Evolutionary conservation across 1,140 invertebrate species (phyloP).

Genomic region (Protaetia brevitarsis): DNA sequence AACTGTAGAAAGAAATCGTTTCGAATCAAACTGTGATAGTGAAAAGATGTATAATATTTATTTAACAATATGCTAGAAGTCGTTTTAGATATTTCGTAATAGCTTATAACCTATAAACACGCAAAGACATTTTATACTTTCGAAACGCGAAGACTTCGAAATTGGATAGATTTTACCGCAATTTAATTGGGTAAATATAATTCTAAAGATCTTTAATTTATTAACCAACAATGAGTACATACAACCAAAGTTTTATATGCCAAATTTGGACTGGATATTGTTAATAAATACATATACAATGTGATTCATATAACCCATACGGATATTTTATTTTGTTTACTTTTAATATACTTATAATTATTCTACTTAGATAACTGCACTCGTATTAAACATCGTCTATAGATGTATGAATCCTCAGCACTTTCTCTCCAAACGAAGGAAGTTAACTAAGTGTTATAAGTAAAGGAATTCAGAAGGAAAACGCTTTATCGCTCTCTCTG

Average conservation of each 20-base stretch:
- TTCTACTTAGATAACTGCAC: background rate
- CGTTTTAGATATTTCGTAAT: background rate
- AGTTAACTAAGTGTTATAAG: too few species aligned
- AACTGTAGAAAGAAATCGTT: background rate
- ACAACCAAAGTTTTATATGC: too few species aligned
- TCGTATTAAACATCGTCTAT: background rate
- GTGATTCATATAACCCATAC: background rate
- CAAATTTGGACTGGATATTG: background rate
- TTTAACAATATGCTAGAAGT: background rate
- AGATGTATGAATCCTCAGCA: background rate
- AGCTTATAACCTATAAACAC: background rate
- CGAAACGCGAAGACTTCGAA: too few species aligned
- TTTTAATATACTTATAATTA: conserved; percentile 2
- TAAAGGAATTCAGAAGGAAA: too few species aligned
- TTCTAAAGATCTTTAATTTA: too few species aligned
- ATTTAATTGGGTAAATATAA: too few species aligned
- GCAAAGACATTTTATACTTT: too few species aligned
- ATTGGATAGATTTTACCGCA: too few species aligned
- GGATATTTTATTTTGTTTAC: background rate
- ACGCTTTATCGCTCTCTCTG: too few species aligned
- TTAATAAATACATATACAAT: background rate
- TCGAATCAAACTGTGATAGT: background rate
- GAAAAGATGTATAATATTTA: background rate
- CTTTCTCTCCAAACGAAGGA: too few species aligned
- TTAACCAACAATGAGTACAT: background rate